Evolutionary conservation across 2,888 invertebrate genomes (phyloP), one percentile per base, ranked within the genome.

Genomic region (Drosophila paramelanica): DNA sequence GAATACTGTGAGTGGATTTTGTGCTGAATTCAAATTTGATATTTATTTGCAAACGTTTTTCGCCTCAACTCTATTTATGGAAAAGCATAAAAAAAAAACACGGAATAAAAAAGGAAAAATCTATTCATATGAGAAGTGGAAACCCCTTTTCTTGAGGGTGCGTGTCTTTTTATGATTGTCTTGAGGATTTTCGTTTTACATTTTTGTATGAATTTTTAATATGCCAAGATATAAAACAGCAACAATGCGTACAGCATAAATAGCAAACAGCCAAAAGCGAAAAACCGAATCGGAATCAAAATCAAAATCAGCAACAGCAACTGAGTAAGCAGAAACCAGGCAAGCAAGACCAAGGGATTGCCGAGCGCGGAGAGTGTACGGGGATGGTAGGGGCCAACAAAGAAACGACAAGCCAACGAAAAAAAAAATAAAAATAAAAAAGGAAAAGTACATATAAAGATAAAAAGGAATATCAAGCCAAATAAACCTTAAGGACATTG

Each of bases 401-500:
- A 59, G 58, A 71, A 45, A 66, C 20, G 65, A 42, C 68, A 49
- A 42, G 51, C 56, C 23, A 59, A 66, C 61, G 70, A 72, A 41
- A 65, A 17, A 51, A 65, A 33, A 33, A 23, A 17, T 17, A 17
- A 72, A 74, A 41, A 65, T 13, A 51, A 65, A 33, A 33, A 6
- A 33, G 2, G 33, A 33, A 33, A 33, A 50, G 25, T 57, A 41
- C 57, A 31, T 81, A 73, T 61, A 80, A 83, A 86, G 87, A 88
- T 80, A 83, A 83, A 83, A 86, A 72, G 81, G 84, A 83, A 83
- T 83, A 83, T 83, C 74, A 80, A 88, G 71, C 79, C 79, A 87
- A 81, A 89, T 88, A 84, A 84, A 89, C 89, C 84, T 87, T 87
- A 87, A 88, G 88, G 88, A 89, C 85, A 84, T 84, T 89, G 84